phyloP scores from a whole-genome alignment of 2,113 vertebrate genomes.

The Platysteira castanea region DNA sequence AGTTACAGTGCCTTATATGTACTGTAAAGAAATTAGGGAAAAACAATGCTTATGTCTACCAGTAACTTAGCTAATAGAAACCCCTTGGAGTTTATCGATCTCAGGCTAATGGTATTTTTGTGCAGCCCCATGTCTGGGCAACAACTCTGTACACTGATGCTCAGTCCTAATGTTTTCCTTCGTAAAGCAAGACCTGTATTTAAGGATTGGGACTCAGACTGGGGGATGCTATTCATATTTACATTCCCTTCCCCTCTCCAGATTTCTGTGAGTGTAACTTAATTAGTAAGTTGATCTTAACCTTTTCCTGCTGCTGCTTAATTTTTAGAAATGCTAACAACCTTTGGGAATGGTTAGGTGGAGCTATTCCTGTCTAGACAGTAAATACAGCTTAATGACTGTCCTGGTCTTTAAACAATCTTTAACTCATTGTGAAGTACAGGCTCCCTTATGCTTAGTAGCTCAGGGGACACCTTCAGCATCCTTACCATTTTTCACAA shows the following conservation, averaged over 20 bases:
- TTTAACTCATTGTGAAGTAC: constrained; percentile 23
- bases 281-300: constrained; percentile 66
- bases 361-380: constrained; percentile 68
- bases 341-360: constrained; percentile 69
- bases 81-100: not conserved
- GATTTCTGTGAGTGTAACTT: constrained; percentile 54
- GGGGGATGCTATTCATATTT: constrained; percentile 20
- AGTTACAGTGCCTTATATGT: not conserved
- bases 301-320: constrained; percentile 58
- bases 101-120: not conserved
- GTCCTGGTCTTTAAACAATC: constrained; percentile 53
- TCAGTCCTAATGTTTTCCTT: not conserved
- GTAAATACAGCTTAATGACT: constrained; percentile 64
- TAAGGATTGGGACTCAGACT: not conserved
- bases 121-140: not conserved
- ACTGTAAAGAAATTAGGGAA: not conserved
- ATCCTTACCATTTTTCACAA: not conserved
- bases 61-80: not conserved
- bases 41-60: not conserved
- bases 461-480: not conserved
- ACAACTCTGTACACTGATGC: not conserved
- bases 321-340: constrained; percentile 68
- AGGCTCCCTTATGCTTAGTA: not conserved
- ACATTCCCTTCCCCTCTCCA: constrained; percentile 22
- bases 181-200: fast-evolving